Evolutionary conservation across 2,113 vertebrate genomes (phyloP).

Genomic region (Callionymus lyra): DNA sequence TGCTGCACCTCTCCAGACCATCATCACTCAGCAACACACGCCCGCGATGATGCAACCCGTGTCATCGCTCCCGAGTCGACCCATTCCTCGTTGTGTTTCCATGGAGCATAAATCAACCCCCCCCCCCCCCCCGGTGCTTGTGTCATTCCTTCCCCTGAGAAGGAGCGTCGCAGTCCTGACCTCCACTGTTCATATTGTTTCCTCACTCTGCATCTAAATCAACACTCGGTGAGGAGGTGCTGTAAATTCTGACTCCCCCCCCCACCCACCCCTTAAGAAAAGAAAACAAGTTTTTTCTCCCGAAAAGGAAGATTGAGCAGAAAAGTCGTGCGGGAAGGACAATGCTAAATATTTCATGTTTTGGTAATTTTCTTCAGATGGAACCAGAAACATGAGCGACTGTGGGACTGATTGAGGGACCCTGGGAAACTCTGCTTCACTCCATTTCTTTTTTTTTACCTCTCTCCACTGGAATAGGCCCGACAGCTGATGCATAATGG

Average conservation of each 20-base stretch:
- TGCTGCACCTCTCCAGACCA: constrained; percentile 7
- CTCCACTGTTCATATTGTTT: constrained; percentile 11
- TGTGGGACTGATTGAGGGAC: constrained; percentile 45
- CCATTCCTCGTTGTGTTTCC: constrained; percentile 3
- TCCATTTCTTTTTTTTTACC: constrained; percentile 23
- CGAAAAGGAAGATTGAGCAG: constrained; percentile 21
- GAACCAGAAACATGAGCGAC: constrained; percentile 42
- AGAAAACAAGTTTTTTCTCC: not conserved
- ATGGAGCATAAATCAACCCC: constrained; percentile 43
- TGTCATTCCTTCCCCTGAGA: constrained; percentile 21
- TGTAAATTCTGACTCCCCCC: constrained; percentile 6
- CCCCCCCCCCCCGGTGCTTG: constrained; percentile 19
- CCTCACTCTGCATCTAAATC: constrained; percentile 10
- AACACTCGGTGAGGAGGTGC: constrained; percentile 12
- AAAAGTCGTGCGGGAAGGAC: constrained; percentile 27
- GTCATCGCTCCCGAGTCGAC: not conserved
- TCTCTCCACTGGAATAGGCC: constrained; percentile 46
- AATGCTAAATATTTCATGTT: constrained; percentile 60
- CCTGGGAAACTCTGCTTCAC: constrained; percentile 41
- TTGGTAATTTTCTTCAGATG: constrained; percentile 45
- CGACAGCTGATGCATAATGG: constrained; percentile 53
- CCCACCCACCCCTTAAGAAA: too few species aligned
- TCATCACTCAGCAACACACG: constrained; percentile 11
- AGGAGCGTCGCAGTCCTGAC: constrained; percentile 6
- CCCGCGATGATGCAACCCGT: constrained; percentile 10